Base-by-base conservation (phyloP, 2,113 vertebrate genomes). In the Xenopus borealis region DNA sequence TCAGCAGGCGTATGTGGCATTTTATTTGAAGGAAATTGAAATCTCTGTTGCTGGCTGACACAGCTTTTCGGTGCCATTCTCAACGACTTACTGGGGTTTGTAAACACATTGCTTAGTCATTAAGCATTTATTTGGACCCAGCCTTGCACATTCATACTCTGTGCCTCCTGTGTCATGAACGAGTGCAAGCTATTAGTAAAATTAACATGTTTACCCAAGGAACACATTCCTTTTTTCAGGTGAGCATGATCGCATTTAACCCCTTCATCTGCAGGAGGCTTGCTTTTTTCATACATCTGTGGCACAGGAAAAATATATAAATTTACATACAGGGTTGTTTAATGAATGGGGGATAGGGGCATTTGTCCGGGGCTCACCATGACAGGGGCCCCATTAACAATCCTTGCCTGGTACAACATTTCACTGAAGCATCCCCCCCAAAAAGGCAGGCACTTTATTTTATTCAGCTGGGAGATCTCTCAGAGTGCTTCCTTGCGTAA, bases 171-270 rank as follows among this genome's bases (percentile, higher is more conserved):
- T 55, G 55, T 73, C 72, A 66, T 53, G 66, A 11, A 4, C 44
- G 19, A 45, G 40, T 19, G 17, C 45, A 16, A 10, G 10, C 17
- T 66, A 19, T 45, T 46, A 45, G 46, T 40, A 62, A 75, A 23
- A 45, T 62, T 30, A 69, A 69, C 12, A 40, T 46, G 61, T 33
- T 20, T 61, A 46, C 58, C 64, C 65, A 62, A 17, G 45, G 62
- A 61, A 40, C 16, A 68, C 57, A 75, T 75, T 75, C 65, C 33
- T 68, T 61, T 75, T 44, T 68, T 14, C 71, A 52, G 61, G 57
- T 59, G n/a, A 40, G 33, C 33, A 9, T 40, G 33, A 9, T 40
- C 1, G 14, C 11, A 50, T 16, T 12, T 50, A 50, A 2, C 47
- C 47, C 47, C 14, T 50, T 50, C 10, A 50, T 10, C 14, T 50